phyloP scores from a whole-genome alignment of 2,888 invertebrate species.

The Zygothrica quintamaculata region DNA sequence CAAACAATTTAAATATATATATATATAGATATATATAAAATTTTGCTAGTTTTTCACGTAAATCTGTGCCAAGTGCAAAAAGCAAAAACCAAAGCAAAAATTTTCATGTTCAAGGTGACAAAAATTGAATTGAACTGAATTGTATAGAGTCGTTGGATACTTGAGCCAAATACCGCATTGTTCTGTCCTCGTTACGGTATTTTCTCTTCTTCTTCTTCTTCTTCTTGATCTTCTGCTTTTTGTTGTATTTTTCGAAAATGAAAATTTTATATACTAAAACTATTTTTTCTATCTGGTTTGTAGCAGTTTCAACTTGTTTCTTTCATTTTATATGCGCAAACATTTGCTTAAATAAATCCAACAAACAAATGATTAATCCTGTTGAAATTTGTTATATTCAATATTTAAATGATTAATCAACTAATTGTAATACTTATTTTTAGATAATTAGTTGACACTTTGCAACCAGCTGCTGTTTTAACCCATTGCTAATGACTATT shows the following conservation, averaged over 20 bases:
- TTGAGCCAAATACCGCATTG: conserved; percentile 68
- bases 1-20: too few species aligned
- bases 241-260: background rate
- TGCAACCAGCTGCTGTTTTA: conserved; percentile 25
- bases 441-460: too few species aligned
- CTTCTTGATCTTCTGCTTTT: conserved; percentile 13
- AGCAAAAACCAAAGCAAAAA: conserved; percentile 32
- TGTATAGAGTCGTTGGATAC: conserved; percentile 48
- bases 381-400: too few species aligned
- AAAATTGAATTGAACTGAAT: too few species aligned
- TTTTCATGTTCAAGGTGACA: conserved; percentile 81
- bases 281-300: conserved; percentile 29
- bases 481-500: too few species aligned
- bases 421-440: too few species aligned
- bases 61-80: conserved; percentile 81
- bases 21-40: background rate
- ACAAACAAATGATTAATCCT: too few species aligned
- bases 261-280: too few species aligned
- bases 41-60: conserved; percentile 36
- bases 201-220: conserved; percentile 22
- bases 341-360: too few species aligned
- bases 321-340: too few species aligned
- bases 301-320: conserved; percentile 36
- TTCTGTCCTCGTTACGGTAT: conserved; percentile 55
- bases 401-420: too few species aligned